These are phyloP conservation scores for Petrocephalus schoutedeni DNA, from an alignment of 2,797 vertebrate species.

Conservation along the genomic window DNA sequence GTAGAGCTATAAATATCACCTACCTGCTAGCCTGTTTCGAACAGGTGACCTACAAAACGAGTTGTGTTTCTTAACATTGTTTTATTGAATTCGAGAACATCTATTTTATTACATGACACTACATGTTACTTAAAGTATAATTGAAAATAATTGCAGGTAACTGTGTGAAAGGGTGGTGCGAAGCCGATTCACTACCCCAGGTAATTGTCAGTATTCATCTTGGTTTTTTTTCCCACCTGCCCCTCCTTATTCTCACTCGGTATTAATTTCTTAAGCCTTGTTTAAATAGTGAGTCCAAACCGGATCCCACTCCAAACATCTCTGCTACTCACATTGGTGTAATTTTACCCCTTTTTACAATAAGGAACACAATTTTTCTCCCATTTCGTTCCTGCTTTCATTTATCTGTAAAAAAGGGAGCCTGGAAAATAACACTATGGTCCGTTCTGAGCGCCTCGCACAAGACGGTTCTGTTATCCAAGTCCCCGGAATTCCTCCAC, in stretches of 20 bases:
- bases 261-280: not conserved
- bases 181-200: not conserved
- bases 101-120: not conserved
- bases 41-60: not conserved
- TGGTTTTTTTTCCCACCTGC: not conserved
- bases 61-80: not conserved
- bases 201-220: not conserved
- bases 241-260: not conserved
- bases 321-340: not conserved
- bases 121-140: not conserved
- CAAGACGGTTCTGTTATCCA: not conserved
- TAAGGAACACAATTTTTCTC: not conserved
- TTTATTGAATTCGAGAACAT: not conserved
- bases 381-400: not conserved
- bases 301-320: not conserved
- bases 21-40: not conserved
- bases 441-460: not conserved
- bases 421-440: not conserved
- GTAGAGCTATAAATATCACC: not conserved
- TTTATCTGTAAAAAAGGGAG: not conserved
- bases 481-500: not conserved
- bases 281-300: not conserved
- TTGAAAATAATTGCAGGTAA: not conserved
- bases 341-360: not conserved
- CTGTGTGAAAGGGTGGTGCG: conserved; percentile 3